Percentiles rank a stretch among this genome's conserved stretches.
Evolutionary conservation across 2,113 vertebrate genomes (phyloP).

Genomic region (Cyphomyrus discorhynchus): DNA sequence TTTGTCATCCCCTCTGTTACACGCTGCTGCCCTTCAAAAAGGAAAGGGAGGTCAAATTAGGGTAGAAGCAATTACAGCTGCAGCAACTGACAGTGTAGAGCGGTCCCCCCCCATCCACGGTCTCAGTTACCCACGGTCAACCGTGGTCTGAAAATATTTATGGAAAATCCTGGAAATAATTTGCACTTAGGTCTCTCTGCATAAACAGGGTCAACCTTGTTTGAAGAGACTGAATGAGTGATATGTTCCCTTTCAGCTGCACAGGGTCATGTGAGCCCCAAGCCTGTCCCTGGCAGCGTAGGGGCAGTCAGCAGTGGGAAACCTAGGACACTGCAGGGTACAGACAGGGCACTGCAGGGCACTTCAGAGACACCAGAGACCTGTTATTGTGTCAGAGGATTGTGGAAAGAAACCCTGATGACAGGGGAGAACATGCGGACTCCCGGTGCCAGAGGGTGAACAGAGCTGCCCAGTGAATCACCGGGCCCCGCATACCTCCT

Average conservation of each 20-base stretch:
- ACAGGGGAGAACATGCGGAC: not conserved
- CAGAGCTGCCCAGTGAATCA: not conserved
- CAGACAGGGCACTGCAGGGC: not conserved
- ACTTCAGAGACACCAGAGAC: not conserved
- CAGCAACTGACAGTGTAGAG: not conserved
- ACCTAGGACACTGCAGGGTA: not conserved
- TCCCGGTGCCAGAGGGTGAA: not conserved
- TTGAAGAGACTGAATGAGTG: not conserved
- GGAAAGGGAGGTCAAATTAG: not conserved
- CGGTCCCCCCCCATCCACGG: not conserved
- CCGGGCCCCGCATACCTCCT: not conserved
- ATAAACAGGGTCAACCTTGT: not conserved
- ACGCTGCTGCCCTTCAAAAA: not conserved
- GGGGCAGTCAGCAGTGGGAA: not conserved
- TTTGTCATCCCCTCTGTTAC: not conserved
- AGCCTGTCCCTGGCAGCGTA: not conserved
- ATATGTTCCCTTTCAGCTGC: not conserved
- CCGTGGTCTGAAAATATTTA: not conserved
- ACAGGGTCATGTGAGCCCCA: not conserved
- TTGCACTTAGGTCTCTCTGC: not conserved
- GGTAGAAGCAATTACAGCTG: not conserved
- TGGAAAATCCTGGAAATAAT: not conserved
- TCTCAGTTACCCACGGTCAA: not conserved
- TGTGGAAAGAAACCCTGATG: not conserved
- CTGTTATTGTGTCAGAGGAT: not conserved